Evolutionary conservation across 2,888 invertebrate genomes (phyloP).

Genomic region (Meteorus cinctellus): DNA sequence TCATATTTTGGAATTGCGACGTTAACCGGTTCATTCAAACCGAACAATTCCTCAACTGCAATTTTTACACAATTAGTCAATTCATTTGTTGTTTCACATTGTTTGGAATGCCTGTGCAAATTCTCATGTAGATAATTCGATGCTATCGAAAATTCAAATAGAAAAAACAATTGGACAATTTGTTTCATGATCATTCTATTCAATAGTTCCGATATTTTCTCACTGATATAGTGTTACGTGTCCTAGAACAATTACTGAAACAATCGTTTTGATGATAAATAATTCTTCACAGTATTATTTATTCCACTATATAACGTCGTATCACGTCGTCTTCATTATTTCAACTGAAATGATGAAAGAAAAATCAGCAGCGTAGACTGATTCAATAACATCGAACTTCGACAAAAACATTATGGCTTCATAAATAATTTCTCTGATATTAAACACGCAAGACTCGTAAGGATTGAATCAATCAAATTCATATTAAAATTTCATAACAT

Average conservation of each 20-base stretch:
- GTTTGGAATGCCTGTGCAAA: neutral
- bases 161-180: neutral
- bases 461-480: neutral
- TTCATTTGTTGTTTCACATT: neutral
- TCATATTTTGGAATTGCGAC: neutral
- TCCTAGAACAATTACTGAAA: too few species aligned
- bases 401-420: neutral
- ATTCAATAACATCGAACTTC: too few species aligned
- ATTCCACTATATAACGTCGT: too few species aligned
- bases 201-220: neutral
- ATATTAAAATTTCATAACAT: neutral
- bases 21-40: neutral
- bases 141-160: neutral
- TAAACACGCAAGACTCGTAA: neutral
- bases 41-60: neutral
- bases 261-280: too few species aligned
- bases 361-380: too few species aligned
- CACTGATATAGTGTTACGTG: neutral
- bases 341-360: too few species aligned
- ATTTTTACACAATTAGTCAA: neutral
- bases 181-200: neutral
- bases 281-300: too few species aligned
- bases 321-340: too few species aligned
- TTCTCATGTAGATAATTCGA: neutral
- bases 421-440: neutral